Base-by-base conservation (phyloP, 1,140 invertebrate genomes). In the Papilio polyxenes region DNA sequence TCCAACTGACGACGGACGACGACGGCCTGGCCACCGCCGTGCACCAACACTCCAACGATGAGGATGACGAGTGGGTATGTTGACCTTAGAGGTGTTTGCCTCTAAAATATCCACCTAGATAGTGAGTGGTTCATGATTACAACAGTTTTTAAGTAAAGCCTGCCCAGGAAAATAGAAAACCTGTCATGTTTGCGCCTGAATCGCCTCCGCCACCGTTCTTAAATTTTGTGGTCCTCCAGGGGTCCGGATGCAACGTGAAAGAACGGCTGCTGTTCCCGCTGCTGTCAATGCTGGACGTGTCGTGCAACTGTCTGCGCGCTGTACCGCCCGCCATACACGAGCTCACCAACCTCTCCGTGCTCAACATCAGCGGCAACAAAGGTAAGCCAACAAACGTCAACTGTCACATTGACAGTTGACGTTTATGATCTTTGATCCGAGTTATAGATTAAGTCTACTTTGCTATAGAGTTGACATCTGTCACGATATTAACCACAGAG, bases 241-340 rank as follows among this genome's bases (percentile, higher is more conserved):
- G 89, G 82, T 81, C 90, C n/a, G 88, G 92, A n/a, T 90, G 89
- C 48, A 87, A 93, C 2, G 94, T 95, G n/a, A 96, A 96, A 87
- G 94, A 95, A 2, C 95, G 96, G 79, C 95, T 99, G 31, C 95
- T 99, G 84, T 99, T 99, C 94, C 99, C 99, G 0, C 98, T 98
- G 89, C 95, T 99, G 59, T 99, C 98, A 1, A 98, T 98, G 97
- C 93, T 99, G 84, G 99, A 99, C 93, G 96, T 99, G 9, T 98
- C 98, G 86, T 97, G 98, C 88, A 99, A 99, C 94, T 81, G 94
- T 83, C 84, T 95, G 75, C 91, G 95, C 48, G 96, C 97, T 87
- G 96, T 99, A 72, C 98, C 99, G 2, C 91, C 96, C 0, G 97
- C 97, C 75, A 97, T 99, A 76, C 97, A 98, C 84, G 97, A 99